Evolutionary conservation across 30 jellyfish, hydroid and myxozoan genomes (phyloP).

Genomic region (Euphysa ruthae): DNA sequence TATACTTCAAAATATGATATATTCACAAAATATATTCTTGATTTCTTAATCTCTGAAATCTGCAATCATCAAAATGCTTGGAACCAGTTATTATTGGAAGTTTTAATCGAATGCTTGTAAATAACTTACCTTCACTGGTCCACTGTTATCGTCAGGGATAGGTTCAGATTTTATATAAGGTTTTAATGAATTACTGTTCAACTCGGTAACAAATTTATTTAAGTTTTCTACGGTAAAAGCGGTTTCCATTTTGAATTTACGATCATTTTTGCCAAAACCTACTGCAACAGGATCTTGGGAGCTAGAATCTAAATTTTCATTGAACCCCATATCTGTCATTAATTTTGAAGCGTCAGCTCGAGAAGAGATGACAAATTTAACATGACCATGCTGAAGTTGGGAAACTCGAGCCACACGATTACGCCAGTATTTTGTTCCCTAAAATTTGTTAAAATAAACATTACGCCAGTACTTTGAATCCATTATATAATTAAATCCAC

Average conservation of each 20-base stretch:
- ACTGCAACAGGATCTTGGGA: constrained; percentile 3
- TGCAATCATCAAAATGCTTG: too few relatives aligned
- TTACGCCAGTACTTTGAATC: too few relatives aligned
- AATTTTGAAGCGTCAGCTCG: constrained; percentile 5
- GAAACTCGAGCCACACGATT: constrained; percentile 99
- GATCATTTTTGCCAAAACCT: constrained; percentile 34
- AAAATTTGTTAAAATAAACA: too few relatives aligned
- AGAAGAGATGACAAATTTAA: constrained; percentile 68
- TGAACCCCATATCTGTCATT: constrained; percentile 23
- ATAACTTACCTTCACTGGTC: constrained; percentile 87
- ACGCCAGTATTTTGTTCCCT: constrained; percentile 82
- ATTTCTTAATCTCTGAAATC: not conserved
- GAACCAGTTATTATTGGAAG: too few relatives aligned
- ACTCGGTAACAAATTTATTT: constrained; percentile 61
- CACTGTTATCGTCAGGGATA: constrained; percentile 83
- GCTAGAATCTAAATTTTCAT: not conserved
- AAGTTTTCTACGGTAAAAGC: constrained; percentile 58
- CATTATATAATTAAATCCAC: too few relatives aligned
- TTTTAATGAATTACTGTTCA: constrained; percentile 48
- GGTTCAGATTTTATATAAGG: constrained; percentile 92
- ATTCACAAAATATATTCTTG: too few relatives aligned
- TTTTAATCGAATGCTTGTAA: too few relatives aligned
- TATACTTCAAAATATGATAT: not conserved
- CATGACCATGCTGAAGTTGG: constrained; percentile 42
- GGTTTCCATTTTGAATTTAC: constrained; percentile 23